Evolutionary conservation across 2,113 vertebrate species (phyloP), one percentile per base, ranked within the genome.

Genomic region (Halichoerus grypus): DNA sequence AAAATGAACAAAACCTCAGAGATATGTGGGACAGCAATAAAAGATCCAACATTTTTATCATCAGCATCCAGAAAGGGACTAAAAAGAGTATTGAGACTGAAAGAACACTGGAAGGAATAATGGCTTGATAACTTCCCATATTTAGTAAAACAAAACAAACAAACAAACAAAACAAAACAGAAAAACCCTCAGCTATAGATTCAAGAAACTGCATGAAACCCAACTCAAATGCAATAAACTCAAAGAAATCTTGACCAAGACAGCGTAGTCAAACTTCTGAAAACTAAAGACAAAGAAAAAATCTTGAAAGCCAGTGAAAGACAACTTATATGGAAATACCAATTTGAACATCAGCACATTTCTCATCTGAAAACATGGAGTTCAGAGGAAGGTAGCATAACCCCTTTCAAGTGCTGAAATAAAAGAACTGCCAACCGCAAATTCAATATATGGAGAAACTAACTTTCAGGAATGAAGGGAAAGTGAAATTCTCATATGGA

Each of bases 331-430:
- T 31, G 39, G 28, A 16, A 72, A 91, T 36, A 49, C 3, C 61
- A 21, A n/a, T 39, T 76, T 57, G 12, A 57, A 86, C 59, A 28
- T 74, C 46, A 77, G 59, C 49, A 69, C 16, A 53, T 88, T 88
- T 96, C 69, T 88, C 61, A 83, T 51, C 65, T 72, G 86, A 82
- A 81, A 89, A 22, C 33, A 63, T 81, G 77, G 53, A 72, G 33
- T 89, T 18, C 33, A 31, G 39, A 85, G 65, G 26, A 69, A n/a
- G 67, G 65, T 72, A 63, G 19, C 26, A 65, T 53, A 65, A 59
- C 12, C 7, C 55, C 36, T 94, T 55, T 74, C 26, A 81, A 81
- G 51, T 39, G 42, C 8, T 86, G 21, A 22, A 42, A 80, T 72
- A 57, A 65, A 91, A 92, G 1, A 80, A 74, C 22, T n/a, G 18